Conservation (phyloP, 2,888 invertebrate species). For the Lobophora halterata region DNA sequence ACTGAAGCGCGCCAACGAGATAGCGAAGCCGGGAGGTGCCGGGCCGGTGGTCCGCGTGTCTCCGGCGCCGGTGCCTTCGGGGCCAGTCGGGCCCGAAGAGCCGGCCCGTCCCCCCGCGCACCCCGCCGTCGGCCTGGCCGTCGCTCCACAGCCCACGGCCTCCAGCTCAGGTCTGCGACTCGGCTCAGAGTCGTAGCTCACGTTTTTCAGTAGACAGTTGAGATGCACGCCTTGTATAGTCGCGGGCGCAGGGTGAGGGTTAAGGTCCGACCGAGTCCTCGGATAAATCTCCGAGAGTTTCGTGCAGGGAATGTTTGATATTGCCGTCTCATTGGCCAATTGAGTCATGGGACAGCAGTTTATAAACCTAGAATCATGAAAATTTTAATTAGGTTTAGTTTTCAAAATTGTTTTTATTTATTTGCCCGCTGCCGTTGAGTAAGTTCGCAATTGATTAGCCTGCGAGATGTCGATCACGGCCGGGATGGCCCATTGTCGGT, state of each 20-base stretch:
- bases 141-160: conserved; percentile 84
- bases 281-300: no score
- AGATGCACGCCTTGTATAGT: conserved; percentile 72
- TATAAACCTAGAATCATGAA: no score
- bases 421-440: no score
- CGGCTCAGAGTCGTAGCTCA: conserved; percentile 66
- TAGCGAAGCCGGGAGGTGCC: conserved; percentile 80
- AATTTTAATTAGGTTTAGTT: no score
- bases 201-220: conserved; percentile 77
- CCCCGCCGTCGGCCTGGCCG: conserved; percentile 79
- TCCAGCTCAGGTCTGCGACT: conserved; percentile 85
- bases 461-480: no score
- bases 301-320: no score
- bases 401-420: no score
- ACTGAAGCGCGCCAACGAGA: conserved; percentile 96
- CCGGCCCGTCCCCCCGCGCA: conserved; percentile 72
- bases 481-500: no score
- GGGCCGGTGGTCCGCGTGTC: conserved; percentile 73
- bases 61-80: conserved; percentile 33
- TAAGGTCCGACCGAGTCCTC: no score
- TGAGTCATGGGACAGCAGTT: no score
- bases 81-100: conserved; percentile 34
- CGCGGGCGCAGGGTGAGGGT: conserved; percentile 73
- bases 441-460: no score
- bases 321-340: no score